These are phyloP conservation scores for roundworm (Caenorhabditis elegans) DNA, from an alignment of 1,140 invertebrate species.

Conservation along the genomic window WBcel235 BX284606.5:5464501-5465000, in stretches of 20 bases:
- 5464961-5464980: too few relatives aligned
- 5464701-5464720: constrained; percentile 86
- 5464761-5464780: neutral
- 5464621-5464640: constrained; percentile 82
- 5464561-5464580: constrained; percentile 43
- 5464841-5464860: too few relatives aligned
- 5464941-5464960: too few relatives aligned
- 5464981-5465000: too few relatives aligned
- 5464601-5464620: constrained; percentile 71
- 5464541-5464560: neutral
- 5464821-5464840: too few relatives aligned
- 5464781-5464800: too few relatives aligned
- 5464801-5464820: too few relatives aligned
- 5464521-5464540: constrained; percentile 32
- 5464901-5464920: too few relatives aligned
- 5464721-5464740: constrained; percentile 78
- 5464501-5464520: constrained; percentile 50
- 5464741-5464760: neutral
- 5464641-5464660: constrained; percentile 78
- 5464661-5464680: constrained; percentile 82
- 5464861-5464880: too few relatives aligned
- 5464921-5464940: too few relatives aligned
- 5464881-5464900: too few relatives aligned
- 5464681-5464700: constrained; percentile 81
- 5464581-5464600: constrained; percentile 38